Conservation (phyloP, 2,888 invertebrate genomes). For the Nephrocerus scutellatus region DNA sequence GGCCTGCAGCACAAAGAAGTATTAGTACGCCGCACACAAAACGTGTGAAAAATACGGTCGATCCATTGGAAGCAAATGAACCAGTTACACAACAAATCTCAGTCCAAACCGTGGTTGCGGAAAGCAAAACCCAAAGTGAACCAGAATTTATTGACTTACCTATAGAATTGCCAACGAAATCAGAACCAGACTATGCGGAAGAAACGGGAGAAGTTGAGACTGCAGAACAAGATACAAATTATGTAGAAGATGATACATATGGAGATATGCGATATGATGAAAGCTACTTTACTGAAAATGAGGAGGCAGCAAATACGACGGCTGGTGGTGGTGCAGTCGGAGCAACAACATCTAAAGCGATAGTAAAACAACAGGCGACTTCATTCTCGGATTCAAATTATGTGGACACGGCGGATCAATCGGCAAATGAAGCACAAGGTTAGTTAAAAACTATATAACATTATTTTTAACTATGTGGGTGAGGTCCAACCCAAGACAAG, state of each 20-base stretch:
- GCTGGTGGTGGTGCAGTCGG: conserved; percentile 25
- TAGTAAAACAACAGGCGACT: conserved; percentile 35
- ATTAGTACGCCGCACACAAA: conserved; percentile 36
- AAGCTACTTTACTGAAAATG: conserved; percentile 48
- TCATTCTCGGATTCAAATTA: conserved; percentile 43
- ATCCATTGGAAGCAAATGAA: conserved; percentile 56
- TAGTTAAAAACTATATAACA: conserved; percentile 32
- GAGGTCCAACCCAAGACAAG: too few species aligned
- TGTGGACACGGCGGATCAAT: conserved; percentile 44
- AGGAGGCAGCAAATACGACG: conserved; percentile 38
- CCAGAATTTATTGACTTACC: conserved; percentile 48
- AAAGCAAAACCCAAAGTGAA: conserved; percentile 33
- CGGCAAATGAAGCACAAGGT: conserved; percentile 49
- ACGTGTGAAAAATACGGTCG: conserved; percentile 43
- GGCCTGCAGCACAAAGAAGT: conserved; percentile 40
- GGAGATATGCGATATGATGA: conserved; percentile 55
- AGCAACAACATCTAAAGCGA: conserved; percentile 43
- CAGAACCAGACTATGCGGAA: conserved; percentile 61
- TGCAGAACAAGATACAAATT: conserved; percentile 57
- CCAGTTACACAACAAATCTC: conserved; percentile 49
- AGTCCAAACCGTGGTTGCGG: conserved; percentile 52
- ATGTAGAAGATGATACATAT: conserved; percentile 61
- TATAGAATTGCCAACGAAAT: conserved; percentile 56
- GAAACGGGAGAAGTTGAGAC: conserved; percentile 58
- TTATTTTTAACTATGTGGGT: background rate